A percentile compares a stretch with the other conserved stretches of the same genome.
phyloP scores from a whole-genome alignment of 1,140 invertebrate species.

The Hylaeus anthracinus region DNA sequence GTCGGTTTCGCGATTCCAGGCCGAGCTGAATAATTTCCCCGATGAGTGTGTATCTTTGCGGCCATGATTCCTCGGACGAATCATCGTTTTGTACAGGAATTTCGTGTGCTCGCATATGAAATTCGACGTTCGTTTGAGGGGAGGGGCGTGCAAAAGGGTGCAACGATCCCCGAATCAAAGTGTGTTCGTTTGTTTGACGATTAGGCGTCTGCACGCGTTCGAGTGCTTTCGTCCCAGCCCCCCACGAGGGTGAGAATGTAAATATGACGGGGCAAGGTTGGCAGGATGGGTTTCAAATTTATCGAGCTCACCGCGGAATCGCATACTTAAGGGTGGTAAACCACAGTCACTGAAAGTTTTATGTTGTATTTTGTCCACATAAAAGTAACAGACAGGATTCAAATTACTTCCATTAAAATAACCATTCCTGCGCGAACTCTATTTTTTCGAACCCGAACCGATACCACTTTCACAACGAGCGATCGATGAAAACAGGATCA shows the following conservation, averaged over 20 bases:
- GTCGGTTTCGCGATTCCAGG: neutral
- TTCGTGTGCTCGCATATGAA: constrained; percentile 43
- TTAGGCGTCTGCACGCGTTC: constrained; percentile 34
- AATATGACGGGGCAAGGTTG: neutral
- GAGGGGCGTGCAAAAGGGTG: neutral
- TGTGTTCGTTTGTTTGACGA: constrained; percentile 23
- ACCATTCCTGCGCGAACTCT: too few species aligned
- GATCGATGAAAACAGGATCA: neutral
- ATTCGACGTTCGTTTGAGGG: constrained; percentile 19
- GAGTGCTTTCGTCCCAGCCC: constrained; percentile 34
- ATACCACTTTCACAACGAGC: too few species aligned
- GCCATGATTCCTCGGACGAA: neutral
- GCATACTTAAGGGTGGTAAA: neutral
- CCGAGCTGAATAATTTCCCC: constrained; percentile 11
- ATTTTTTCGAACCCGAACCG: neutral
- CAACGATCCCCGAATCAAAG: constrained; percentile 49
- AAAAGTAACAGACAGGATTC: too few species aligned
- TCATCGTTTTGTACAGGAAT: constrained; percentile 27
- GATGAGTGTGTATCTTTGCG: neutral
- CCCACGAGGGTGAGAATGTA: constrained; percentile 2
- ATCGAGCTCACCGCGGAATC: neutral
- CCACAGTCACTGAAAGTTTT: too few species aligned
- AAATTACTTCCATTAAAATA: too few species aligned
- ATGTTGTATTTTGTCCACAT: too few species aligned
- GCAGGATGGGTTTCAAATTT: neutral